Evolutionary conservation across 2,888 invertebrate genomes (phyloP).

Genomic region (Didymodactylos carnosus): DNA sequence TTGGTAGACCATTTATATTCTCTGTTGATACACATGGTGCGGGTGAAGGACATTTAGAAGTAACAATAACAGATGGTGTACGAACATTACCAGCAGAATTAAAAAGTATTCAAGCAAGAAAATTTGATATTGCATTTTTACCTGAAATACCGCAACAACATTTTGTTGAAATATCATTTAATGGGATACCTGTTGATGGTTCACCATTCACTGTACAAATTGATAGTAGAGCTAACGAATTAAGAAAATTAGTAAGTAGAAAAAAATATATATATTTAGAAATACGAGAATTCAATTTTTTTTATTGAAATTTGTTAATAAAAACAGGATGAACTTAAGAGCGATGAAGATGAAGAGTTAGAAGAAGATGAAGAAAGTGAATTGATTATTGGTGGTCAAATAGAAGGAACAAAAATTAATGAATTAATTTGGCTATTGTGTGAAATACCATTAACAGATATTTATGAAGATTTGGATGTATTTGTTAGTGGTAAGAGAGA

Average conservation of each 20-base stretch:
- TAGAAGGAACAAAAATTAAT: constrained; percentile 2
- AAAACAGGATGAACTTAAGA: neutral
- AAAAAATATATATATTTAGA: no score
- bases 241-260: neutral
- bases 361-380: neutral
- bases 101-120: neutral
- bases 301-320: neutral
- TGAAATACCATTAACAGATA: neutral
- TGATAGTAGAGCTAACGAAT: constrained; percentile 29
- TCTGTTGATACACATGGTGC: constrained; percentile 16
- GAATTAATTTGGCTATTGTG: constrained; percentile 7
- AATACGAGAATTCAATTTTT: no score
- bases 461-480: constrained; percentile 3
- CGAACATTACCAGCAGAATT: constrained; percentile 7
- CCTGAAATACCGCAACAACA: constrained; percentile 21
- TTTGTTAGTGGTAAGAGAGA: neutral
- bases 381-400: constrained; percentile 2
- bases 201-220: constrained; percentile 38
- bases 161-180: constrained; percentile 29
- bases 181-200: constrained; percentile 5
- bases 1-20: constrained; percentile 16
- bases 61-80: constrained; percentile 2
- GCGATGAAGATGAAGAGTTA: neutral
- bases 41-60: constrained; percentile 14
- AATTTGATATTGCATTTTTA: constrained; percentile 14